Base-by-base conservation (phyloP, 2,113 vertebrate genomes). In the Mastomys coucha region DNA sequence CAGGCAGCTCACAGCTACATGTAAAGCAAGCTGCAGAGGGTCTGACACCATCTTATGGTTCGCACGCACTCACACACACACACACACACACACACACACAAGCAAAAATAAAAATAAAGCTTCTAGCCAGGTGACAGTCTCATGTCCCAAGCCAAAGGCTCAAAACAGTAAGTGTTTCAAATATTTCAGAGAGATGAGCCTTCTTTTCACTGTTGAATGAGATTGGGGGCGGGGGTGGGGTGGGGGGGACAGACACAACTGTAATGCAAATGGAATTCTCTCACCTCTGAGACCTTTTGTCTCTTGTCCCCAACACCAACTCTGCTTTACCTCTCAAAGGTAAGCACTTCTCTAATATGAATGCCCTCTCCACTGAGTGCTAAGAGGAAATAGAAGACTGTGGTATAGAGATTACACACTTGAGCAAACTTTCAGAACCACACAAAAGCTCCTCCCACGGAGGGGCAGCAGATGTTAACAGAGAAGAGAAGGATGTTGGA, bases 131-230 rank as follows among this genome's bases (percentile, higher is more conserved):
- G 24, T 22, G 6, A 88, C 75, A 39, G 53, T 39, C 60, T 28
- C 76, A 82, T 19, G n/a, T 85, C 90, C 45, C 28, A 33, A 45
- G 28, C 88, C 73, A 91, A 86, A 93, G 75, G 2, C 36, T 51
- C 67, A 60, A 86, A 96, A 87, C 69, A 73, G 72, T n/a, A 96
- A 87, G 76, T 65, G 80, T 78, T 96, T 93, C 60, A 65, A 92
- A 85, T 33, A 72, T 89, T 91, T 88, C 69, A 60, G 58, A 58
- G 33, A n/a, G 78, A 33, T 56, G 49, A 85, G 1, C 39, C 36
- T 72, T n/a, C n/a, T 82, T 89, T 90, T 28, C 85, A 88, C 63
- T 42, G 75, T 65, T 91, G 86, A 92, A 81, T 87, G 87, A 95
- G 53, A 78, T 65, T 19, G 82, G 69, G 56, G 20, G 65, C 86